These are phyloP conservation scores for Xanthia icteritia DNA, from an alignment of 2,888 invertebrate species.

Conservation along the genomic window DNA sequence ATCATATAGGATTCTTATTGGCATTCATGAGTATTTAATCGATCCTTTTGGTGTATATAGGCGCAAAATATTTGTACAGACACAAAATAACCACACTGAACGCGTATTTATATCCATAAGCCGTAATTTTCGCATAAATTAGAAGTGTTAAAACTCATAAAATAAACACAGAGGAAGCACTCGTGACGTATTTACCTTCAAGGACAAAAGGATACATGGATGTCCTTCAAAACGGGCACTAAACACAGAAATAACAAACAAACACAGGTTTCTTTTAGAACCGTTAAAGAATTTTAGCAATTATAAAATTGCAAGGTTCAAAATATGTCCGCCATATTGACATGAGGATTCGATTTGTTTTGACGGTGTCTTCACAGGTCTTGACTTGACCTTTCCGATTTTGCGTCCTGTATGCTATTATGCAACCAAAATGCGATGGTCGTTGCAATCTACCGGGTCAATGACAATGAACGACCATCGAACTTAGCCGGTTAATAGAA, in stretches of 20 bases:
- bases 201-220: slow-evolving; percentile 60
- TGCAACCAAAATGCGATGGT: slow-evolving; percentile 78
- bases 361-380: slow-evolving; percentile 80
- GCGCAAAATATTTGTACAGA: slow-evolving; percentile 6
- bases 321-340: slow-evolving; percentile 88
- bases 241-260: slow-evolving; percentile 50
- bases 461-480: slow-evolving; percentile 66
- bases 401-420: slow-evolving; percentile 85
- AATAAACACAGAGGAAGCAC: slow-evolving; percentile 51
- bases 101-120: slow-evolving; percentile 56
- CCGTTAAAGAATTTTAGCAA: slow-evolving; percentile 63
- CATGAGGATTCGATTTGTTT: slow-evolving; percentile 88
- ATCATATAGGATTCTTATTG: slow-evolving; percentile 17
- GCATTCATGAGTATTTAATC: not conserved
- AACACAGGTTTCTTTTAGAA: slow-evolving; percentile 46
- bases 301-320: slow-evolving; percentile 75
- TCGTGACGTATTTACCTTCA: slow-evolving; percentile 61
- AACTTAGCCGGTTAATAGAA: slow-evolving; percentile 78
- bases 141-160: slow-evolving; percentile 46
- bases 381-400: slow-evolving; percentile 84
- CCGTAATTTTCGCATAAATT: slow-evolving; percentile 69
- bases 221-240: slow-evolving; percentile 48
- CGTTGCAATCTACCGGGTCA: slow-evolving; percentile 66
- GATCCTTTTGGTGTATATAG: not conserved
- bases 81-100: slow-evolving; percentile 28